A percentile compares a stretch with the other conserved stretches of the same genome.
Evolutionary conservation across 2,113 vertebrate species (phyloP).

Genomic region (Hyperopisus bebe): DNA sequence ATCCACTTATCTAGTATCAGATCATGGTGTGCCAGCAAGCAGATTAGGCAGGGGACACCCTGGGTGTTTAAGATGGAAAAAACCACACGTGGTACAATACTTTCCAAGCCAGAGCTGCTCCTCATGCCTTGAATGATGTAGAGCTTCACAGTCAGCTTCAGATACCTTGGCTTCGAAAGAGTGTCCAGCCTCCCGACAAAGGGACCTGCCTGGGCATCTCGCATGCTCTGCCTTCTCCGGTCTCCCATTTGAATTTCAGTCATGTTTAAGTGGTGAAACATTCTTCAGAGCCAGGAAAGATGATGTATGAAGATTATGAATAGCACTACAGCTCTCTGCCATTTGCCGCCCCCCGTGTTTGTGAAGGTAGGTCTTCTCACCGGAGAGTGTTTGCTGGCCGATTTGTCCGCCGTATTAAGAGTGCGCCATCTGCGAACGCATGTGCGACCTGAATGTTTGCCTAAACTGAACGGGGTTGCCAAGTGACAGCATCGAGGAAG

Average conservation of each 20-base stretch:
- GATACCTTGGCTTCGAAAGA: neutral
- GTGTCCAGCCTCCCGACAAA: neutral
- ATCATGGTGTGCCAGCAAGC: neutral
- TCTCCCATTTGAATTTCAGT: neutral
- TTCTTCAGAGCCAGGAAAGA: neutral
- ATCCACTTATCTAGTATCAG: neutral
- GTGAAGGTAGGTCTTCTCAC: neutral
- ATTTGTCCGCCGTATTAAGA: neutral
- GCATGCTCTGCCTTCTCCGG: neutral
- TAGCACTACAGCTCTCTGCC: neutral
- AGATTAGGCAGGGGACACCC: neutral
- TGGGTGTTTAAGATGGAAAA: neutral
- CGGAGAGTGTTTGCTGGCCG: neutral
- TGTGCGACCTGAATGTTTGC: constrained; percentile 47
- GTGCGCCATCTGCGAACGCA: neutral
- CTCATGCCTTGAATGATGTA: neutral
- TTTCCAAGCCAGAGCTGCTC: neutral
- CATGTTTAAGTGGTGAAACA: neutral
- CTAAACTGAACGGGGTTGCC: constrained; percentile 53
- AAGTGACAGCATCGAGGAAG: constrained; percentile 49
- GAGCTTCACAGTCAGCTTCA: neutral
- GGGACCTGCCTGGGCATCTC: neutral
- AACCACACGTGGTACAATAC: neutral
- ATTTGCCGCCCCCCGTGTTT: neutral
- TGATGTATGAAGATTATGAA: neutral